These are phyloP conservation scores for Diorhabda carinulata DNA, from an alignment of 1,140 invertebrate species.

Conservation along the genomic window DNA sequence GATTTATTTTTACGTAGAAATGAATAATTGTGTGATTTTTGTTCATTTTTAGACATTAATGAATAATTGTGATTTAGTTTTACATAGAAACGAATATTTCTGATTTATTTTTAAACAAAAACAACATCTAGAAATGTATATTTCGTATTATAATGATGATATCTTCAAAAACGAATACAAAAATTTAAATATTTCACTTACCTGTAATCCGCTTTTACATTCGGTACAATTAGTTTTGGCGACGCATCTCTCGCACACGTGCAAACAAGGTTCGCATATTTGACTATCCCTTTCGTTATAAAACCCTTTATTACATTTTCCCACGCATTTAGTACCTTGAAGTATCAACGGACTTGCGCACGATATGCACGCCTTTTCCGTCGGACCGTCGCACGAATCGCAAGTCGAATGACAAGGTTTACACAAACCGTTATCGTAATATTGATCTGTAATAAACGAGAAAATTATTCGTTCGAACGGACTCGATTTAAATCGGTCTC, in stretches of 20 bases:
- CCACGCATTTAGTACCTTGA: conserved; percentile 65
- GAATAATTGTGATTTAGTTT: too few relatives aligned
- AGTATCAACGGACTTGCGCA: conserved; percentile 63
- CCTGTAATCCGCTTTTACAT: conserved; percentile 65
- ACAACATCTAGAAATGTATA: too few relatives aligned
- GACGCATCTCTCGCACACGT: conserved; percentile 72
- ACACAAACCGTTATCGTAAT: conserved; percentile 65
- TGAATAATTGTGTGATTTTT: too few relatives aligned
- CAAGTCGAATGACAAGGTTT: conserved; percentile 67
- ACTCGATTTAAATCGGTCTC: neutral
- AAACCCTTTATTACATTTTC: conserved; percentile 67
- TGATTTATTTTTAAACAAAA: too few relatives aligned
- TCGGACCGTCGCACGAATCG: conserved; percentile 66
- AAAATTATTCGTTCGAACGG: neutral
- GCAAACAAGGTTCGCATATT: conserved; percentile 69
- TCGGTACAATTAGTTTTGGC: conserved; percentile 73
- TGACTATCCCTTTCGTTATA: conserved; percentile 60
- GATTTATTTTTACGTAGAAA: too few relatives aligned
- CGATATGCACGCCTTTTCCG: conserved; percentile 63
- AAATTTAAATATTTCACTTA: conserved; percentile 26
- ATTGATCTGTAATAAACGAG: conserved; percentile 56
- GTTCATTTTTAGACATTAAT: too few relatives aligned
- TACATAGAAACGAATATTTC: too few relatives aligned
- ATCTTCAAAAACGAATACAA: too few relatives aligned
- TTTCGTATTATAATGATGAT: too few relatives aligned